These are phyloP conservation scores for Sterrhoptilus dennistouni DNA, from an alignment of 2,113 vertebrate species.

Conservation along the genomic window DNA sequence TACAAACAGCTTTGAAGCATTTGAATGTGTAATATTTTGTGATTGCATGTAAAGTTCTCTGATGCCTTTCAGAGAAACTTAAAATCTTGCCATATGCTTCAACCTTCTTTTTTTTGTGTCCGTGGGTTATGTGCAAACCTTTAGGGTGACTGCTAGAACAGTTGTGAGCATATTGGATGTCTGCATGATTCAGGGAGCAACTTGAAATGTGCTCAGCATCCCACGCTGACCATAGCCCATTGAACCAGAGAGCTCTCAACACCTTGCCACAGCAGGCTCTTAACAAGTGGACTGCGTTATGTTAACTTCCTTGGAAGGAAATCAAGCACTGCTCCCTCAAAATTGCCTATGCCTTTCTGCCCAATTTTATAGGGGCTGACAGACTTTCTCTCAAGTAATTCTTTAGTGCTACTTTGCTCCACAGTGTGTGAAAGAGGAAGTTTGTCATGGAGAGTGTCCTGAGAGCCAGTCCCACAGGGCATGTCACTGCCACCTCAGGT, in stretches of 20 bases:
- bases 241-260: neutral
- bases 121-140: constrained; percentile 13
- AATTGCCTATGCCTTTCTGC: neutral
- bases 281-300: neutral
- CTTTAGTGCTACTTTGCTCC: neutral
- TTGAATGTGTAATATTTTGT: neutral
- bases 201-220: constrained; percentile 14
- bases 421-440: constrained; percentile 23
- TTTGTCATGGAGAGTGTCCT: neutral
- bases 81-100: constrained; percentile 14
- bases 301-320: constrained; percentile 6
- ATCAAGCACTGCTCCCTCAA: neutral
- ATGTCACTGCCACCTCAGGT: constrained; percentile 56
- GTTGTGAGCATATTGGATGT: neutral
- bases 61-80: neutral
- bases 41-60: neutral
- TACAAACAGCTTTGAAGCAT: neutral
- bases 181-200: neutral
- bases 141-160: neutral
- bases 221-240: neutral
- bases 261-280: neutral
- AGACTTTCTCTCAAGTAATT: constrained; percentile 27
- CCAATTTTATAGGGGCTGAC: neutral
- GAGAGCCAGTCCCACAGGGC: constrained; percentile 32
- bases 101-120: neutral